Evolutionary conservation across 2,113 vertebrate genomes (phyloP).

Genomic region (Balaenoptera acutorostrata): DNA sequence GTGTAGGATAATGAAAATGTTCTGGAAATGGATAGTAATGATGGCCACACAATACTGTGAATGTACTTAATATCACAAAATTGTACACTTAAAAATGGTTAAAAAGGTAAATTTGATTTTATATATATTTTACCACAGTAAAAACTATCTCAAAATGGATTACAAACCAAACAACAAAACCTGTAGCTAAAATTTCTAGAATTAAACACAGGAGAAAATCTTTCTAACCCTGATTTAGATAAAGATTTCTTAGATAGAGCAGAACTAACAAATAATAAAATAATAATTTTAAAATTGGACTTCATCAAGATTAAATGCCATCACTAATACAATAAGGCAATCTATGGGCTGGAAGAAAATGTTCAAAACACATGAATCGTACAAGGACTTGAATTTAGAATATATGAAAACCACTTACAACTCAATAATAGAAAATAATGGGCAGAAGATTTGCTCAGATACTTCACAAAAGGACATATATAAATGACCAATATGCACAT

Average conservation of each 20-base stretch:
- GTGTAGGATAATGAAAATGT: neutral
- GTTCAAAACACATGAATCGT: neutral
- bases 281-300: neutral
- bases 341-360: neutral
- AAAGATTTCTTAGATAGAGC: neutral
- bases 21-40: neutral
- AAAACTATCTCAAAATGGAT: neutral
- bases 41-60: neutral
- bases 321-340: neutral
- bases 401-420: neutral
- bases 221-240: neutral
- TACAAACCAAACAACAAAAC: neutral
- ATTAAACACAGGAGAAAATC: neutral
- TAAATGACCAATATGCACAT: neutral
- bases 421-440: neutral
- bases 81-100: neutral
- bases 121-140: neutral
- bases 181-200: neutral
- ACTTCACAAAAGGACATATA: neutral
- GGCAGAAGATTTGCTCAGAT: neutral
- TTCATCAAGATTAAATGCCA: neutral
- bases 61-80: neutral
- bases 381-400: neutral
- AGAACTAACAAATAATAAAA: neutral
- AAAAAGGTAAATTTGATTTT: neutral